Percentiles rank a stretch among this genome's conserved stretches.
Conservation (phyloP, 2,113 vertebrate genomes). For the Festucalex cinctus region DNA sequence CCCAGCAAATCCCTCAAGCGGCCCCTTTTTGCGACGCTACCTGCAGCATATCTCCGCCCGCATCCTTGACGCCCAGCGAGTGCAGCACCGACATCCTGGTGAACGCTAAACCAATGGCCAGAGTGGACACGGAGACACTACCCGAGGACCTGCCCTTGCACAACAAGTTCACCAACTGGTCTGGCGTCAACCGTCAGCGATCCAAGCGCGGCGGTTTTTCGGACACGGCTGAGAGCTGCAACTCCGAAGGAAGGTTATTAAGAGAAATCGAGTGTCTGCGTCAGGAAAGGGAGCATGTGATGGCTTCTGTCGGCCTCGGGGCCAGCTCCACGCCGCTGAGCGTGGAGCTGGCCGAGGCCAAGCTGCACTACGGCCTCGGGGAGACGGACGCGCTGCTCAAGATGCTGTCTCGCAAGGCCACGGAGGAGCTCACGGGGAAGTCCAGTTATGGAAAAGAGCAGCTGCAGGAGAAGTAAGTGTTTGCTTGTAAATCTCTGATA, state of each 20-base stretch:
- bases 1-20: slow-evolving; percentile 5
- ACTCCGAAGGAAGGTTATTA: slow-evolving; percentile 38
- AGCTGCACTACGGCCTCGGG: slow-evolving; percentile 83
- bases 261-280: slow-evolving; percentile 76
- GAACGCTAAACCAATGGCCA: slow-evolving; percentile 46
- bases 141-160: slow-evolving; percentile 81
- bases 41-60: slow-evolving; percentile 29
- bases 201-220: slow-evolving; percentile 21
- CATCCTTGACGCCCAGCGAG: slow-evolving; percentile 75
- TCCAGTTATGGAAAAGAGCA: slow-evolving; percentile 68
- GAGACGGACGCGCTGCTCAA: slow-evolving; percentile 84
- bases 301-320: slow-evolving; percentile 79
- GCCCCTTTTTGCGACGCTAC: slow-evolving; percentile 23
- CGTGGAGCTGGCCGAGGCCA: slow-evolving; percentile 87
- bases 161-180: slow-evolving; percentile 90
- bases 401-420: slow-evolving; percentile 74
- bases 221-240: slow-evolving; percentile 26
- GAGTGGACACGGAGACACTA: slow-evolving; percentile 13
- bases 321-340: slow-evolving; percentile 79
- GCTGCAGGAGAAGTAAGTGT: slow-evolving; percentile 76
- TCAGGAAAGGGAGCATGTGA: slow-evolving; percentile 78
- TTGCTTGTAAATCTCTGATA: neutral
- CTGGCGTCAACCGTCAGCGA: slow-evolving; percentile 70
- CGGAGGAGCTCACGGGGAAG: slow-evolving; percentile 53
- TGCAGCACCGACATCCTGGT: slow-evolving; percentile 81